Base-by-base conservation (phyloP, 1,140 invertebrate species). In the Drosophila truncata region DNA sequence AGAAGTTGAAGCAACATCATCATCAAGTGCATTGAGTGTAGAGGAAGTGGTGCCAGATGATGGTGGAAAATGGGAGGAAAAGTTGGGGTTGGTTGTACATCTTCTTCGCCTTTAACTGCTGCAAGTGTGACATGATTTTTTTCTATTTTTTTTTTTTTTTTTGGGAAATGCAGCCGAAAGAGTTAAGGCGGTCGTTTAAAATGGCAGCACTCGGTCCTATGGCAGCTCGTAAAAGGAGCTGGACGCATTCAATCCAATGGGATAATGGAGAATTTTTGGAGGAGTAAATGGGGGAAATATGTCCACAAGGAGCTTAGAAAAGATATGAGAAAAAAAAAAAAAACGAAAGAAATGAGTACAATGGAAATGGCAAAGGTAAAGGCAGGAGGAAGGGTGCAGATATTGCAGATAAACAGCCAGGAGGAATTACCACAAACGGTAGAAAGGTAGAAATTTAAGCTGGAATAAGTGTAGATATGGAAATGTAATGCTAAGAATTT, bases 1-100 rank as follows among this genome's bases (percentile, higher is more conserved):
- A 20, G 25, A 57, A 42, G 62, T 27, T 57, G 35, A 50, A 29
- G 50, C 55, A 69, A 77, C 75, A 77, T 76, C 63, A 78, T 78
- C 73, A 78, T 75, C 72, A 74, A 75, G 59, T 41, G 70, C 70
- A 60, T 71, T 39, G 66, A 72, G 69, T 50, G n/a, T 33, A n/a
- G 33, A 35, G 64, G 44, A 49, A 31, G 46, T 41, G 67, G 41
- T 29, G 64, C 20, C 35, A 37, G 47, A 62, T 52, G 18, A 50
- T 54, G 59, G 44, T 18, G 59, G 29, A n/a, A 33, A 33, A 23
- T 3, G 29, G 41, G 46, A 10, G 25, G 4, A n/a, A 35, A 46
- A 60, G 23, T 44, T 18, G 25, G 18, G 31, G 23, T 33, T 14
- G 42, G 18, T 14, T 52, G 27, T 67, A 66, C 46, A 49, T 67